phyloP scores from a whole-genome alignment of 2,888 invertebrate genomes.

The Cephus runcator region DNA sequence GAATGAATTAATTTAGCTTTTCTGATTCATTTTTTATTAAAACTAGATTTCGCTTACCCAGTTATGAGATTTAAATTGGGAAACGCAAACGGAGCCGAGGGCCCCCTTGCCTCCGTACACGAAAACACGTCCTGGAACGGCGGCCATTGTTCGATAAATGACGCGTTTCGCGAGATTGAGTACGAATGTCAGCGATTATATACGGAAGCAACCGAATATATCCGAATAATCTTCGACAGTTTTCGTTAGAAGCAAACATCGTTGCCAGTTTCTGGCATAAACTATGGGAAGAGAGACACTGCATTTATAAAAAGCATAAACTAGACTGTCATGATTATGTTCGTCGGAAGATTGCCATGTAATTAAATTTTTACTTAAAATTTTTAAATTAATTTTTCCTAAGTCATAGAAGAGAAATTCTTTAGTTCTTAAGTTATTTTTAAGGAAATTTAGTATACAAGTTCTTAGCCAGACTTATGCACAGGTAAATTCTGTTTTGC shows the following conservation, averaged over 20 bases:
- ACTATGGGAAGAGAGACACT: neutral
- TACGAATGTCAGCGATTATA: neutral
- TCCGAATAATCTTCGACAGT: conserved; percentile 7
- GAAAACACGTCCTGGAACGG: conserved; percentile 79
- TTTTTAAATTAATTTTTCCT: too few relatives aligned
- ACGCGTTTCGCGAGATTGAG: conserved; percentile 7
- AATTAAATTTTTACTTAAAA: neutral
- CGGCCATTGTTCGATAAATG: conserved; percentile 56
- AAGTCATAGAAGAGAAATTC: too few relatives aligned
- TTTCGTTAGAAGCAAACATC: neutral
- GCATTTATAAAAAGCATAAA: neutral
- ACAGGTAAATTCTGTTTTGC: too few relatives aligned
- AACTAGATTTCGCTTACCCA: conserved; percentile 73
- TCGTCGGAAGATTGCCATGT: neutral
- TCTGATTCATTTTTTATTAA: neutral
- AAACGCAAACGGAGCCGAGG: conserved; percentile 88
- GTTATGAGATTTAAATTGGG: conserved; percentile 88
- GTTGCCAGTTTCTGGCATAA: neutral
- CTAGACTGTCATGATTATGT: neutral
- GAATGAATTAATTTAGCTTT: neutral
- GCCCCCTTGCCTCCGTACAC: conserved; percentile 98
- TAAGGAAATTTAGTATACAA: too few relatives aligned
- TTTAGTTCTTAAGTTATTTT: too few relatives aligned
- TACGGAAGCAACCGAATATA: neutral
- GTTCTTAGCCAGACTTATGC: too few relatives aligned